Percentiles rank a stretch among this genome's conserved stretches.
phyloP scores from a whole-genome alignment of 2,113 vertebrate species.

The Oxyura jamaicensis region DNA sequence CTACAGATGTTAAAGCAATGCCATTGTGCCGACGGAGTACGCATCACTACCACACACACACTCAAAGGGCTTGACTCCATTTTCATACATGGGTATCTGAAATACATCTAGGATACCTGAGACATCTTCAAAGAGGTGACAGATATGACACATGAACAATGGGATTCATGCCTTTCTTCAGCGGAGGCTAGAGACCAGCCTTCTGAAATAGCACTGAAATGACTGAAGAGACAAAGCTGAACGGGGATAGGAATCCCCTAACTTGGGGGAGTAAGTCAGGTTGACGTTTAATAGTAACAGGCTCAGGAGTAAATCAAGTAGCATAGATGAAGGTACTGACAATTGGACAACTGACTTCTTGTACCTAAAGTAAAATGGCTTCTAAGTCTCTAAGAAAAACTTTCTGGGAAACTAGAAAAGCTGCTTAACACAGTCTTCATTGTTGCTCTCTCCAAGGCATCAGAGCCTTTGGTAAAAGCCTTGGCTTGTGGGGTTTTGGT shows the following conservation, averaged over 20 bases:
- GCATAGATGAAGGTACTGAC: background rate
- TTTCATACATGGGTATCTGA: background rate
- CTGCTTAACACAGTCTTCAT: background rate
- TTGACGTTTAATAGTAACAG: background rate
- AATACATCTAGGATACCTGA: background rate
- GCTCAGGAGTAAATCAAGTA: background rate
- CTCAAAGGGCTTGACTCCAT: background rate
- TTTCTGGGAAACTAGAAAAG: background rate
- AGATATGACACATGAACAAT: background rate
- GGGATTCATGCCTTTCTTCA: background rate
- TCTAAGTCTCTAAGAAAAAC: background rate
- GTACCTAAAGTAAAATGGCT: background rate
- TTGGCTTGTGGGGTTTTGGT: background rate
- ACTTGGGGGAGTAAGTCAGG: background rate
- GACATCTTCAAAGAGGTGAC: background rate
- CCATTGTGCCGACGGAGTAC: rapidly evolving
- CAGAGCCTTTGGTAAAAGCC: background rate
- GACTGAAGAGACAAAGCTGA: background rate
- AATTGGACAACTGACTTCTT: background rate
- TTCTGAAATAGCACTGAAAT: background rate
- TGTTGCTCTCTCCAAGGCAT: background rate
- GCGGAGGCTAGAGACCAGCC: background rate
- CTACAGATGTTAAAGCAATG: background rate
- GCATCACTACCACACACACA: background rate
- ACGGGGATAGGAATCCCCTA: background rate